Evolutionary conservation across 64 coral and sea anemone species (phyloP), one percentile per base, ranked within the genome.

Genomic region (Dendrophyllia cribrosa): DNA sequence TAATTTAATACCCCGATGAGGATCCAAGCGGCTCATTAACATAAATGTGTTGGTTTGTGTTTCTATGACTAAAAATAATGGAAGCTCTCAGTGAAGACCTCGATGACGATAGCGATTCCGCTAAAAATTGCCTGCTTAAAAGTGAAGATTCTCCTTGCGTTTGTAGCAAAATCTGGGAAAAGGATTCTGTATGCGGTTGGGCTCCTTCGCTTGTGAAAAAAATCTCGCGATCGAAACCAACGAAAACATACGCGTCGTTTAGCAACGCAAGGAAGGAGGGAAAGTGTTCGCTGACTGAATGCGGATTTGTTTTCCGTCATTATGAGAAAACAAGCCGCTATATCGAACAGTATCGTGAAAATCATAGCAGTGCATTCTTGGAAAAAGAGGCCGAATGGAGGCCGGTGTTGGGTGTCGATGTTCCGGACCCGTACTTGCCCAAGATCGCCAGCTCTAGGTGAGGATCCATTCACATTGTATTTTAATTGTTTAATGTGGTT

Each of bases 331-430:
- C 83, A 58, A 66, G 62, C 20, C 81, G 83, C 58, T 97, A 97
- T 13, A 97, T 97, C 1, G 88, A 87, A 58, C 95, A 97, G 52
- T 97, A 97, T 85, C 88, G 95, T 12, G 92, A 94, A 79, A 97
- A 94, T 65, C 95, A 97, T n/a, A 76, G 91, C 8, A 75, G 86
- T 9, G 77, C 92, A 3, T 86, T 67, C 19, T 59, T 97, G 82
- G 92, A 88, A 13, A 91, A 80, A 46, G 95, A 91, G 48, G 22
- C 87, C 16, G 92, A 94, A 69, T 70, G 89, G 59, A 75, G 61
- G 11, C 95, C 95, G 7, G 84, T 94, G 10, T 89, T 97, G 44
- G 95, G 95, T 6, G 76, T 97, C 5, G 85, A 97, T 83, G 75
- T 94, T 3, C 95, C 95, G 3, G 95, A 97, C 74, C 95, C 95